Base-by-base conservation (phyloP, 2,888 invertebrate species). In the Tinea pellionella region DNA sequence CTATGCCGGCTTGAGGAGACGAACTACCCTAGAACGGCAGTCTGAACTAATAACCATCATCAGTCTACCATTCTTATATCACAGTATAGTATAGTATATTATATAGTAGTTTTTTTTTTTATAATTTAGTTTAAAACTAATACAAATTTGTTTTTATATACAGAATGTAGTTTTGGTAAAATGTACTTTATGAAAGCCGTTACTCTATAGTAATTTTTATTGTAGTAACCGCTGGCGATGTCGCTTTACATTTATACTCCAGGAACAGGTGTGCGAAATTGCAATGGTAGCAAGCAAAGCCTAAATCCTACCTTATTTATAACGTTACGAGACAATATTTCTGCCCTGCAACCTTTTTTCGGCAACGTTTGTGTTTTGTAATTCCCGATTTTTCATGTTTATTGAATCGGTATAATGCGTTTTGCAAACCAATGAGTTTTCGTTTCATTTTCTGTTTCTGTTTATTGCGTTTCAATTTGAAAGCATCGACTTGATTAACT, bases 301-400 rank as follows among this genome's bases (percentile, higher is more conserved):
- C 57, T 57, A 32, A 30, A 32, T 57, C 57, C 57, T 32, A 32
- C 32, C 57, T 57, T 57, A 57, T 57, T 57, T 57, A 57, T 57
- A 57, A 57, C 32, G 15, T 29, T 32, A 13, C n/a, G 57, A 57
- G 57, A 57, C 57, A 57, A 57, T 57, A 57, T 57, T 32, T 57
- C 30, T 57, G n/a, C 57, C 57, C 32, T 32, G 15, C 32, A 57
- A 57, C 57, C 57, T 57, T 57, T 55, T 55, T 29, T 7, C 55
- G 51, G 2, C 51, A 51, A 29, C 55, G 55, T 29, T 24, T 18
- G 19, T 13, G 57, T 32, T 57, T 57, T 57, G 57, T 57, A 57
- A 57, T 57, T 57, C n/a, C 57, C 32, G 57, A 57, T 57, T 30
- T 57, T 57, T 32, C 32, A 57, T 57, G 57, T 57, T 57, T 57